Conservation (phyloP, 1,140 invertebrate genomes). For the Sitobion miscanthi region DNA sequence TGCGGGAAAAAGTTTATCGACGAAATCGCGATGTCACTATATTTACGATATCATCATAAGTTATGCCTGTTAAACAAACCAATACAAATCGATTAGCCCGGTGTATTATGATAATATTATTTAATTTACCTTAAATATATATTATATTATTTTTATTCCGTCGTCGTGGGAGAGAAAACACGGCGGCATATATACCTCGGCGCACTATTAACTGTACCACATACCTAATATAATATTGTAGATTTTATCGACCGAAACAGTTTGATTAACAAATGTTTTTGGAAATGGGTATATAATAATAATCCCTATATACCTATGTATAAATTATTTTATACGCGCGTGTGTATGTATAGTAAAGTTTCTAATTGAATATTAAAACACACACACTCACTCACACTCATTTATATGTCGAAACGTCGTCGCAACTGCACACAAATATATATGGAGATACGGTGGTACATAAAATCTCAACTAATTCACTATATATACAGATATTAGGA, state of each 20-base stretch:
- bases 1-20: neutral
- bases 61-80: neutral
- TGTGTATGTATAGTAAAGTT: neutral
- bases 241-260: slow-evolving; percentile 2
- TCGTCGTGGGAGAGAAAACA: slow-evolving; percentile 34
- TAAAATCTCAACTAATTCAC: slow-evolving; percentile 33
- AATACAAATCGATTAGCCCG: neutral
- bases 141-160: neutral
- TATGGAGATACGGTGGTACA: neutral
- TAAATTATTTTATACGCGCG: neutral
- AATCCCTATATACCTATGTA: neutral
- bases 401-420: neutral
- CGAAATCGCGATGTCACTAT: neutral
- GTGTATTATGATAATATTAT: neutral
- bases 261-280: slow-evolving; percentile 44
- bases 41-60: neutral
- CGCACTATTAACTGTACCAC: neutral
- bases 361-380: slow-evolving; percentile 33
- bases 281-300: neutral
- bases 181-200: neutral
- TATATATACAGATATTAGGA: neutral
- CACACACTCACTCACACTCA: neutral
- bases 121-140: slow-evolving; percentile 4
- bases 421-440: neutral
- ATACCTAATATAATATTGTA: neutral